Conservation (phyloP, 2,113 vertebrate genomes). For the Amblyornis subalaris region DNA sequence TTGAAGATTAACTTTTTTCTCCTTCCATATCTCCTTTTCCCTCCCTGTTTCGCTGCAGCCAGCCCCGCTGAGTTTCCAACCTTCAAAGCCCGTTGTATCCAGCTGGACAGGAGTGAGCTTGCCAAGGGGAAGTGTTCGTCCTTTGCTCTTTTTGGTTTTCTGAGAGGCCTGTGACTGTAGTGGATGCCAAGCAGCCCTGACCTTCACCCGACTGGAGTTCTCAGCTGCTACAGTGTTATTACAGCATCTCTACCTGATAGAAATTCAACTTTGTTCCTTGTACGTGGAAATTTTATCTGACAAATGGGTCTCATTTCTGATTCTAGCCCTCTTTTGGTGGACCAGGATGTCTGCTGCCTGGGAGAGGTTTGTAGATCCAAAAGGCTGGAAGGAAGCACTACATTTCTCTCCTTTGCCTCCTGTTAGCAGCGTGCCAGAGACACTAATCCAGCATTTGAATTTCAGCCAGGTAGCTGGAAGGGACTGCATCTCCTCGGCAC, state of each 20-base stretch:
- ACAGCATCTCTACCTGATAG: background rate
- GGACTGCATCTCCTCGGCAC: background rate
- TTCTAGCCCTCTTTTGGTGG: slow-evolving; percentile 2
- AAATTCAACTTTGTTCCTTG: background rate
- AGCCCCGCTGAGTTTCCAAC: background rate
- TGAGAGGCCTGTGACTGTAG: background rate
- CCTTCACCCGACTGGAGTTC: background rate
- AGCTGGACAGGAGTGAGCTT: background rate
- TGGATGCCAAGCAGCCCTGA: background rate
- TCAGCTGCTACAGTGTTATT: background rate
- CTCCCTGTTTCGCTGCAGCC: background rate
- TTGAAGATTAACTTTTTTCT: background rate
- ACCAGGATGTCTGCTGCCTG: background rate
- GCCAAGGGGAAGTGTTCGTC: background rate
- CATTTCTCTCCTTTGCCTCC: background rate
- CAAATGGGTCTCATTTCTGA: slow-evolving; percentile 10
- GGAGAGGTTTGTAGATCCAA: background rate
- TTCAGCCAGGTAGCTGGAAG: slow-evolving; percentile 33
- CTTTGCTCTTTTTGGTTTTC: background rate
- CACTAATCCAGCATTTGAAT: slow-evolving; percentile 1
- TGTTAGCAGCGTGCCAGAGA: background rate
- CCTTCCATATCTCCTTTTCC: background rate
- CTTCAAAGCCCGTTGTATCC: background rate
- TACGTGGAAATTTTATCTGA: background rate
- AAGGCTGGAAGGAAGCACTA: background rate